A percentile compares a stretch with the other conserved stretches of the same genome.
phyloP scores from a whole-genome alignment of 2,113 vertebrate species.

The Electrona antarctica region DNA sequence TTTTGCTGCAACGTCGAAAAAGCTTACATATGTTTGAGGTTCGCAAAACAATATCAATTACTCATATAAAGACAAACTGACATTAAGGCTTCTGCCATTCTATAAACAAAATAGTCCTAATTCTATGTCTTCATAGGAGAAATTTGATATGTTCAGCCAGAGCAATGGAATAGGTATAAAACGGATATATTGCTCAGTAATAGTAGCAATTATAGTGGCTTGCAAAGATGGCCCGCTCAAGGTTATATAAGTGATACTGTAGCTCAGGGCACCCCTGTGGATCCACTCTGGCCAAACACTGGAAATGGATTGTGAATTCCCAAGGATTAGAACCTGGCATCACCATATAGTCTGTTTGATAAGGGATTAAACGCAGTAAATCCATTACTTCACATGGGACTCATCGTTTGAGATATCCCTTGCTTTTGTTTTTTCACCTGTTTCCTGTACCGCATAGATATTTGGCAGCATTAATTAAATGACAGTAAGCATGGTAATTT shows the following conservation, averaged over 20 bases:
- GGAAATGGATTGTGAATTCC: conserved; percentile 69
- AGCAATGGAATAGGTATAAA: conserved; percentile 50
- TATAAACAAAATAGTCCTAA: conserved; percentile 29
- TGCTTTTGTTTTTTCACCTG: conserved; percentile 44
- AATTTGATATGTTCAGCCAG: conserved; percentile 31
- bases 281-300: conserved; percentile 67
- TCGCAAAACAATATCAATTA: conserved; percentile 50
- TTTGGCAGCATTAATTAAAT: conserved; percentile 21
- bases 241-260: conserved; percentile 59
- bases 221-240: conserved; percentile 58
- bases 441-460: conserved; percentile 15
- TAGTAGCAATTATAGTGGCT: conserved; percentile 43
- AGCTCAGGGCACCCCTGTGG: conserved; percentile 58
- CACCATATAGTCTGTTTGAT: conserved; percentile 71
- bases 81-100: conserved; percentile 38
- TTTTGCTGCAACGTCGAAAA: conserved; percentile 62
- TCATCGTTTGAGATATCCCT: conserved; percentile 63
- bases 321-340: conserved; percentile 61
- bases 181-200: conserved; percentile 54
- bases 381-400: conserved; percentile 69
- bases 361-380: conserved; percentile 71
- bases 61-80: conserved; percentile 21
- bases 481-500: conserved; percentile 11
- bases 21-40: conserved; percentile 39
- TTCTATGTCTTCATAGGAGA: conserved; percentile 28